Base-by-base conservation (phyloP, 2,113 vertebrate species). In the Lagenorhynchus albirostris region DNA sequence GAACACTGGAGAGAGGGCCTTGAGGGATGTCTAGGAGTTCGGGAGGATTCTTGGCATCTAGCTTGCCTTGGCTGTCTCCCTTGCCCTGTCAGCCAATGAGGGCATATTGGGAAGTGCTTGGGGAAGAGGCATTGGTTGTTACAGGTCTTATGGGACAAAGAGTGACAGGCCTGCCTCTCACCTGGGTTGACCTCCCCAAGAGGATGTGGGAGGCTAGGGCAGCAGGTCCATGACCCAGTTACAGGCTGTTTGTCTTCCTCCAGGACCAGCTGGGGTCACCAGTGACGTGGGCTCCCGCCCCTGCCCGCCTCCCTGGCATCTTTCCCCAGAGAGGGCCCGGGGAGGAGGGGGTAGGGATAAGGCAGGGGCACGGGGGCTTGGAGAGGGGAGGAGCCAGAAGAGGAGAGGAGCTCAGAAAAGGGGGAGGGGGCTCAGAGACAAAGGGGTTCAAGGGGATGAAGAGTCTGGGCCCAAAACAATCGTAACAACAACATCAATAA, bases 221-320 rank as follows among this genome's bases (percentile, higher is more conserved):
- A 15, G 55, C 81, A 60, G 67, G 88, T 94, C 76, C 15, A 0
- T 94, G 97, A 94, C 97, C 97, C 93, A 96, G 93, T 96, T 95
- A 84, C 70, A 33, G 25, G 21, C 47, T 96, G 95, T 97, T 96
- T 96, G 94, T 83, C 95, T 90, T 96, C n/a, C 62, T 77, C 68
- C 74, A 3, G 11, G 63, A n/a, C 47, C 63, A 38, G 97, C 98
- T 84, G 95, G 98, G 97, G 97, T 76, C 95, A 98, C 95, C 92
- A 91, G 97, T 96, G 68, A 96, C 89, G 84, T 98, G 97, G 98
- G 97, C 95, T 11, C 38, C 20, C 3, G 3, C 96, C 98, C 67
- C 95, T 89, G 97, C 93, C 97, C 60, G 81, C 97, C 97, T 97
- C 92, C 98, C 97, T 85, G 79, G 98, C 83, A 60, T 50, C 77